A percentile compares a stretch with the other conserved stretches of the same genome.
Evolutionary conservation across 1,140 invertebrate species (phyloP).

Genomic region (Hycleus cichorii): DNA sequence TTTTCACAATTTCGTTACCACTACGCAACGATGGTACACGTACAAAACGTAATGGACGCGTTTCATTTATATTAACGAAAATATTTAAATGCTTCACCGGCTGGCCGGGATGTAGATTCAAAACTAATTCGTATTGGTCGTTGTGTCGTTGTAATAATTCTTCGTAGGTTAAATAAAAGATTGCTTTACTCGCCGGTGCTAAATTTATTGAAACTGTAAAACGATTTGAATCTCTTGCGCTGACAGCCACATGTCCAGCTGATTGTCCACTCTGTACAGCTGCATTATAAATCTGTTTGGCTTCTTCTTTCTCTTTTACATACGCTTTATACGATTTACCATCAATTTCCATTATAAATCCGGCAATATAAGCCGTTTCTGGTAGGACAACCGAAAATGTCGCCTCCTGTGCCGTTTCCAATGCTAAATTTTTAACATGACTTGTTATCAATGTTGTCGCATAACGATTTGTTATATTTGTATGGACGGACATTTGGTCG

Average conservation of each 20-base stretch:
- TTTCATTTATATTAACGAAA: slow-evolving; percentile 45
- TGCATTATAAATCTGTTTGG: slow-evolving; percentile 53
- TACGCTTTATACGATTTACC: slow-evolving; percentile 48
- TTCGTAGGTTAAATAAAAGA: slow-evolving; percentile 60
- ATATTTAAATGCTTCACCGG: slow-evolving; percentile 50
- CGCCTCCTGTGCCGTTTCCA: slow-evolving; percentile 48
- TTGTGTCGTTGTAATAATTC: slow-evolving; percentile 50
- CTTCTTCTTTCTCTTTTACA: slow-evolving; percentile 56
- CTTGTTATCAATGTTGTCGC: slow-evolving; percentile 52
- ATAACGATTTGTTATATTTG: slow-evolving; percentile 52
- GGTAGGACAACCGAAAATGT: slow-evolving; percentile 54
- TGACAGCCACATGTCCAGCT: slow-evolving; percentile 51
- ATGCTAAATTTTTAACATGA: slow-evolving; percentile 48
- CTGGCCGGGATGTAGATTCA: slow-evolving; percentile 52
- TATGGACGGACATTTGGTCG: slow-evolving; percentile 48
- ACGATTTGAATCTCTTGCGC: slow-evolving; percentile 56
- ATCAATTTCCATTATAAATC: slow-evolving; percentile 54
- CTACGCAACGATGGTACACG: slow-evolving; percentile 50
- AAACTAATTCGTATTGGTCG: slow-evolving; percentile 52
- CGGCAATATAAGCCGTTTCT: slow-evolving; percentile 57
- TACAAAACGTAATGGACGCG: slow-evolving; percentile 45
- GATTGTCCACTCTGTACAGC: slow-evolving; percentile 52
- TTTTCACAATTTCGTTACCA: slow-evolving; percentile 32
- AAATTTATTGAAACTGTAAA: slow-evolving; percentile 57
- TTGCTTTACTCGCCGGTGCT: slow-evolving; percentile 48